Evolutionary conservation across 2,888 invertebrate species (phyloP), one percentile per base, ranked within the genome.

Genomic region (Ceramica pisi): DNA sequence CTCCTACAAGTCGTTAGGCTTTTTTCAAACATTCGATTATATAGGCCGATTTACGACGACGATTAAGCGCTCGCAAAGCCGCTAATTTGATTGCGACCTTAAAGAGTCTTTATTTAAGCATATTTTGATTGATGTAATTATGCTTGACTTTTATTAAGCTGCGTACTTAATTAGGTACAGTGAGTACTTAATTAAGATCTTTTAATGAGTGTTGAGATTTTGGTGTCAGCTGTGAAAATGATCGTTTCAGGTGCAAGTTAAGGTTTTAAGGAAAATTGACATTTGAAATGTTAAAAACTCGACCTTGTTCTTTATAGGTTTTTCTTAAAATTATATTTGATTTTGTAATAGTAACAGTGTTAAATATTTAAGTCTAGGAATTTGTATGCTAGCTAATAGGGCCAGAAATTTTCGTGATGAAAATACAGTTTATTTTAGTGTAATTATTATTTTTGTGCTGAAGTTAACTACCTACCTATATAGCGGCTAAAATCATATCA

Each of bases 1-100:
- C 75, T 77, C 64, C 79, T 72, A 73, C 78, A 83, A 57, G 85
- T 88, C 85, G 82, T 83, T 80, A 80, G 78, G 74, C 60, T 73
- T 82, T 85, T 78, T 77, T 44, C 80, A 77, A 81, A 84, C 78
- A 83, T 83, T 85, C 75, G 75, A 80, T 77, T 81, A 71, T 66
- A 75, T 48, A 60, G 60, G 67, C 57, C 48, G 48, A 41, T 56
- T 57, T 50, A 50, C 12, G 65, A 64, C 53, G 38, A 2, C 60
- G 64, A 57, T 67, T 73, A 65, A 64, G 48, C 12, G 57, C 51
- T 51, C 59, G 26, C 23, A 1, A n/a, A 46, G 62, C 66, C 66
- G 56, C 67, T 74, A 75, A 84, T 80, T 74, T 72, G 44, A 80
- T 84, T 78, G 69, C 21, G 67, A 44, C 46, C 38, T 70, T 50